These are phyloP conservation scores for Myripristis jacobus DNA, from an alignment of 2,797 vertebrate species.

Conservation along the genomic window DNA sequence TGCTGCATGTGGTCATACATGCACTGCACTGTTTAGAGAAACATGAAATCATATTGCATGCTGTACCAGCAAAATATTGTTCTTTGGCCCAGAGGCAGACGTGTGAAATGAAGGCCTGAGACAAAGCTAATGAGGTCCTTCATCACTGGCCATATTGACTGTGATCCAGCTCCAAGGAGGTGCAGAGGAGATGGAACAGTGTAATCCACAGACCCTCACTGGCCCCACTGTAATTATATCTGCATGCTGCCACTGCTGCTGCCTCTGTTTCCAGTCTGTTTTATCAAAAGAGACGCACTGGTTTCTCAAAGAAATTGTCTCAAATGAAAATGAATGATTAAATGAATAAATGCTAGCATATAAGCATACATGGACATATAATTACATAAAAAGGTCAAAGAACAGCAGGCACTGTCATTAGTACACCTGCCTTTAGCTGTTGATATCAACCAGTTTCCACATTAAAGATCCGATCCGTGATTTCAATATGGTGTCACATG, in stretches of 20 bases:
- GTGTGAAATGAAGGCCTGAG: constrained; percentile 22
- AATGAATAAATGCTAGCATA: too few relatives aligned
- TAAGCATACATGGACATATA: too few relatives aligned
- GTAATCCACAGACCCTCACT: constrained; percentile 10
- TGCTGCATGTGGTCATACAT: too few relatives aligned
- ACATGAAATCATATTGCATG: neutral
- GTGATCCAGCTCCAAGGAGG: constrained; percentile 33
- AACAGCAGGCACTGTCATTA: too few relatives aligned
- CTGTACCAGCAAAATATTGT: constrained; percentile 6
- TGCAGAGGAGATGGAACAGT: constrained; percentile 22
- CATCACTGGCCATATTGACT: constrained; percentile 50
- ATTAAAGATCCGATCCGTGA: neutral
- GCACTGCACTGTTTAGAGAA: neutral
- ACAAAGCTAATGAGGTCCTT: constrained; percentile 42
- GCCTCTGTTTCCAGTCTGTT: constrained; percentile 20
- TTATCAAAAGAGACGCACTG: constrained; percentile 12
- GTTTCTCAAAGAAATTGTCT: constrained; percentile 7
- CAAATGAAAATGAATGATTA: too few relatives aligned
- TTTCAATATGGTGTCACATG: too few relatives aligned
- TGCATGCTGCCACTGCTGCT: constrained; percentile 9
- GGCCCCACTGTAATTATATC: constrained; percentile 31
- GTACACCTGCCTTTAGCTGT: too few relatives aligned
- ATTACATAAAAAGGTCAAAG: too few relatives aligned
- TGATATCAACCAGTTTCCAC: neutral
- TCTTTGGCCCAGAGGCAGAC: constrained; percentile 10